Evolutionary conservation across 2,888 invertebrate species (phyloP).

Genomic region (Oligia latruncula): DNA sequence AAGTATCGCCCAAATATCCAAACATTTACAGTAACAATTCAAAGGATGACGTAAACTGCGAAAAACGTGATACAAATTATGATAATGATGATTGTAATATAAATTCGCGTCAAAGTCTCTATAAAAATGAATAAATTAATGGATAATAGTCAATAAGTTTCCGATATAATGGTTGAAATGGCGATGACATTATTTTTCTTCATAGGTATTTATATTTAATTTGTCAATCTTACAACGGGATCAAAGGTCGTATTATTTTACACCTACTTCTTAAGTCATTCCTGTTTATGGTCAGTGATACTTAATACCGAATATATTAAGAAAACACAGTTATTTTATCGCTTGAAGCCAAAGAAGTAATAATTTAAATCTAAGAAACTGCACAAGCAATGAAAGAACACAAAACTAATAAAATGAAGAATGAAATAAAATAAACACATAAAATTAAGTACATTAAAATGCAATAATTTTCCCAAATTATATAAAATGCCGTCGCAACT

Average conservation of each 20-base stretch:
- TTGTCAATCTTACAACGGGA: slow-evolving; percentile 47
- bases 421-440: slow-evolving; percentile 33
- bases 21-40: slow-evolving; percentile 31
- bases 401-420: slow-evolving; percentile 18
- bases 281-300: slow-evolving; percentile 23
- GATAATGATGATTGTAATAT: slow-evolving; percentile 58
- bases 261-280: slow-evolving; percentile 39
- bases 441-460: slow-evolving; percentile 34
- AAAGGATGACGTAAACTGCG: slow-evolving; percentile 36
- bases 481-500: slow-evolving; percentile 44
- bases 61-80: slow-evolving; percentile 49
- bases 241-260: slow-evolving; percentile 44
- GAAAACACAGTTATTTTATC: not conserved
- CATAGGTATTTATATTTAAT: slow-evolving; percentile 44
- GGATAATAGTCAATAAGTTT: slow-evolving; percentile 41
- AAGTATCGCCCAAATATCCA: slow-evolving; percentile 28
- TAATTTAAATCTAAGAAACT: not conserved
- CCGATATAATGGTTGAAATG: slow-evolving; percentile 45
- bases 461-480: slow-evolving; percentile 50
- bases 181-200: slow-evolving; percentile 49
- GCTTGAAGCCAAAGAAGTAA: not conserved
- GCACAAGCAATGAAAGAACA: not conserved
- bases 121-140: slow-evolving; percentile 57
- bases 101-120: slow-evolving; percentile 47
- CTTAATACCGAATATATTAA: slow-evolving; percentile 39